Conservation (phyloP, 2,797 vertebrate species). For the Enteromius argenteus region DNA sequence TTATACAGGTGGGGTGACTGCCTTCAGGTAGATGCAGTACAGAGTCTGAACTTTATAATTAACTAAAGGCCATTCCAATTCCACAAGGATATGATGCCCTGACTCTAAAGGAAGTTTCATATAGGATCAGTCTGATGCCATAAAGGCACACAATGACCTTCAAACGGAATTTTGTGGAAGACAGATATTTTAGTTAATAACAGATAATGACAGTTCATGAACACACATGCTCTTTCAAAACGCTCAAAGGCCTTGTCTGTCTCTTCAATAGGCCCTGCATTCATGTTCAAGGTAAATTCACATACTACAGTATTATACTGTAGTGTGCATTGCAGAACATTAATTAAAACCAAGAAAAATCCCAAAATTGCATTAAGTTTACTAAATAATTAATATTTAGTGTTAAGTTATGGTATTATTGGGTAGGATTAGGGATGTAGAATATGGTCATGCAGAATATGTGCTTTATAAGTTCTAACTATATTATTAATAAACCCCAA, state of each 20-base stretch:
- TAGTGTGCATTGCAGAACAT: neutral
- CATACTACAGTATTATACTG: neutral
- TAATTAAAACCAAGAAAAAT: neutral
- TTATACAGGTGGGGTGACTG: neutral
- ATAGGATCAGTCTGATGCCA: neutral
- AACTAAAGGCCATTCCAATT: neutral
- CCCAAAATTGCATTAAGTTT: neutral
- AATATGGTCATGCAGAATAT: too few species aligned
- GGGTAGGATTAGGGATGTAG: too few species aligned
- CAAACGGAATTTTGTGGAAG: neutral
- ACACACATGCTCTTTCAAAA: neutral
- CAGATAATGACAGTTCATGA: slow-evolving; percentile 8
- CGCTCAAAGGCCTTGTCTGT: neutral
- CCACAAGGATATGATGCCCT: neutral
- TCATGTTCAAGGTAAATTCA: neutral
- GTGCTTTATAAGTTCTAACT: too few species aligned
- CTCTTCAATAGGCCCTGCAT: neutral
- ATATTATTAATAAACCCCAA: too few species aligned
- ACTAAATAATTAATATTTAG: too few species aligned
- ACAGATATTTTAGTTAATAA: neutral
- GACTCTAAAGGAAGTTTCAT: neutral
- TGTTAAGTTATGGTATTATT: too few species aligned
- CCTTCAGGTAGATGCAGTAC: neutral
- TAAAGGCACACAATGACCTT: slow-evolving; percentile 14
- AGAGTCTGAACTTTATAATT: neutral